A percentile compares a stretch with the other conserved stretches of the same genome.
Conservation (phyloP, 2,797 vertebrate genomes). For the Sebastes oblongus region DNA sequence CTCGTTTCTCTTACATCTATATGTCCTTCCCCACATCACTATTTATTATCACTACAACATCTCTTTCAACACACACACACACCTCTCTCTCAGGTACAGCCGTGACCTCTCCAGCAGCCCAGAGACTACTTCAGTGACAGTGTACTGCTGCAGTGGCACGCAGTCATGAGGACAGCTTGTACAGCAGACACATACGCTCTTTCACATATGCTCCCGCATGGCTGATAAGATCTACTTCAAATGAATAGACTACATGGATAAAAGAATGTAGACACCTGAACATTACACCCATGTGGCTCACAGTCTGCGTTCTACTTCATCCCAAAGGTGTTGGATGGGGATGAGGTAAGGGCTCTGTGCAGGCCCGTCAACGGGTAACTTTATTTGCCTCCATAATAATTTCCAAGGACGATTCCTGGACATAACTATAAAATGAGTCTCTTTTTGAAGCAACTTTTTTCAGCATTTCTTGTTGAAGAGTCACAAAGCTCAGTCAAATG, state of each 20-base stretch:
- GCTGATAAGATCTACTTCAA: neutral
- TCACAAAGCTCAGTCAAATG: too few species aligned
- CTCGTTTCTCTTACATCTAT: neutral
- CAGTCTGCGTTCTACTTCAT: neutral
- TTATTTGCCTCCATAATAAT: neutral
- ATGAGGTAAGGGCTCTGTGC: neutral
- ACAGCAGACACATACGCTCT: neutral
- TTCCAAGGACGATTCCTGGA: neutral
- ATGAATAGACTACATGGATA: neutral
- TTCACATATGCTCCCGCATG: neutral
- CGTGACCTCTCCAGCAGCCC: slow-evolving; percentile 40
- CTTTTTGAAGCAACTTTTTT: neutral
- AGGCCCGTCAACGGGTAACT: neutral
- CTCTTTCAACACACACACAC: neutral
- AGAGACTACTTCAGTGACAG: slow-evolving; percentile 29
- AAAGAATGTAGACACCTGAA: neutral
- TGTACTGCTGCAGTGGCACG: slow-evolving; percentile 32
- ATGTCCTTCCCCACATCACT: neutral
- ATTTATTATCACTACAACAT: neutral
- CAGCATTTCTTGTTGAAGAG: too few species aligned
- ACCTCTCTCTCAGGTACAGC: slow-evolving; percentile 4
- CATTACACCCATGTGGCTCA: neutral
- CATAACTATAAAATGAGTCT: neutral
- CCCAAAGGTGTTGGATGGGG: neutral
- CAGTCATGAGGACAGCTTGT: neutral